Evolutionary conservation across 1,140 invertebrate species (phyloP).

Genomic region (Trachelipus rathkii): DNA sequence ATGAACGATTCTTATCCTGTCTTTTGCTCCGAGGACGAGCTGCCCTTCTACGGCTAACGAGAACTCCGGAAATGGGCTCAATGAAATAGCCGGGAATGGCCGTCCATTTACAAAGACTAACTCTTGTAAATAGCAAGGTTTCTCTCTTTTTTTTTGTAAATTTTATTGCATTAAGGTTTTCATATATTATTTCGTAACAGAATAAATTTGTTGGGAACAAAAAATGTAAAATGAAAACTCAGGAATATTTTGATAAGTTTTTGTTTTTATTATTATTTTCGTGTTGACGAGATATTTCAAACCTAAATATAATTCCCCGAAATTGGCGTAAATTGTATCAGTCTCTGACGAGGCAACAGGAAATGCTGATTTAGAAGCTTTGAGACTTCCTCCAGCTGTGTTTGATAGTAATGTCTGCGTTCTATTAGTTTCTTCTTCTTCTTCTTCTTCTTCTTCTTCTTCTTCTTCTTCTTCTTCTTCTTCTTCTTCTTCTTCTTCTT

Average conservation of each 20-base stretch:
- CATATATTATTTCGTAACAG: too few species aligned
- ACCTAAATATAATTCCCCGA: neutral
- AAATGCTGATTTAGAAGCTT: neutral
- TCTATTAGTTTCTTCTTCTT: neutral
- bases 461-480: neutral
- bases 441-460: neutral
- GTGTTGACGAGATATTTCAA: neutral
- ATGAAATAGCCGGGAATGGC: conserved; percentile 7
- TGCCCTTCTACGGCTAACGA: neutral
- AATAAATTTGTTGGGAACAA: too few species aligned
- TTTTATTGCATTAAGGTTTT: too few species aligned
- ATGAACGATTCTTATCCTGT: too few species aligned
- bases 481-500: neutral
- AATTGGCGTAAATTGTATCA: neutral
- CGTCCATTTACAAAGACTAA: conserved; percentile 4
- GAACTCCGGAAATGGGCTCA: neutral
- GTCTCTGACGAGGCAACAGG: neutral
- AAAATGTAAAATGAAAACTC: too few species aligned
- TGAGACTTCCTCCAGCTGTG: conserved; percentile 2
- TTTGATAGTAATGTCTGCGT: neutral
- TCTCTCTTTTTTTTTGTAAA: too few species aligned
- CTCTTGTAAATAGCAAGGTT: neutral
- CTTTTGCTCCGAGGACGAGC: neutral
- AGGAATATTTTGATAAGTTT: too few species aligned
- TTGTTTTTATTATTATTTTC: too few species aligned